phyloP scores from a whole-genome alignment of 2,113 vertebrate species.

The Machaerirhynchus nigripectus region DNA sequence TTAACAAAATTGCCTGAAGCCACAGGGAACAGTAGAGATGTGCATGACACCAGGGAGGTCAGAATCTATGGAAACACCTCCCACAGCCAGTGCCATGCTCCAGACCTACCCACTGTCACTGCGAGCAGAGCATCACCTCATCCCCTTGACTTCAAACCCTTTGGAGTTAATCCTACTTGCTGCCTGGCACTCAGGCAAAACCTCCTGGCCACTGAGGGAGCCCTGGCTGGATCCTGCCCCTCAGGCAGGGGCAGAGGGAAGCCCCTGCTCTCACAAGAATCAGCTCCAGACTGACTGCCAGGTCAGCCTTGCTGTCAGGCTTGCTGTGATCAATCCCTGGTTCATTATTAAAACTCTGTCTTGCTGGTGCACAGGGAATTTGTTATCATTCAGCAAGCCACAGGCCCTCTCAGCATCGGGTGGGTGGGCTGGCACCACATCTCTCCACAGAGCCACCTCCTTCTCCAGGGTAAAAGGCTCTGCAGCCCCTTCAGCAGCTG shows the following conservation, averaged over 20 bases:
- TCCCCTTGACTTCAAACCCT: neutral
- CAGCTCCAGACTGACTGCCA: rapidly evolving
- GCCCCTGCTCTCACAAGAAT: neutral
- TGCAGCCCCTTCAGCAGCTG: neutral
- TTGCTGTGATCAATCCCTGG: neutral
- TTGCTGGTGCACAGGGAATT: neutral
- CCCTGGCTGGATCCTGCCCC: neutral
- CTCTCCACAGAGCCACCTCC: neutral
- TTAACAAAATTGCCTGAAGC: neutral
- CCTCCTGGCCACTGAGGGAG: rapidly evolving
- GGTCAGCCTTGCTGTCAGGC: neutral
- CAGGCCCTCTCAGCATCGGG: rapidly evolving
- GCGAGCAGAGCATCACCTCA: neutral
- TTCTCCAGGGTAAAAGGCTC: neutral
- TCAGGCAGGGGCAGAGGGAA: neutral
- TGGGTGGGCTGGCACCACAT: neutral
- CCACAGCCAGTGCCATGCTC: neutral
- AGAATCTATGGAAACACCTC: neutral
- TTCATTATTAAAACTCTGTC: neutral
- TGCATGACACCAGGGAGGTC: neutral
- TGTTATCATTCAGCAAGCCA: rapidly evolving
- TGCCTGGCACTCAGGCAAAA: neutral
- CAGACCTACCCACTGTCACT: neutral
- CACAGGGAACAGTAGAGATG: neutral
- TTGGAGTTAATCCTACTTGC: neutral